Evolutionary conservation across 2,797 vertebrate genomes (phyloP), one percentile per base, ranked within the genome.

Genomic region (Pelochelys cantorii): DNA sequence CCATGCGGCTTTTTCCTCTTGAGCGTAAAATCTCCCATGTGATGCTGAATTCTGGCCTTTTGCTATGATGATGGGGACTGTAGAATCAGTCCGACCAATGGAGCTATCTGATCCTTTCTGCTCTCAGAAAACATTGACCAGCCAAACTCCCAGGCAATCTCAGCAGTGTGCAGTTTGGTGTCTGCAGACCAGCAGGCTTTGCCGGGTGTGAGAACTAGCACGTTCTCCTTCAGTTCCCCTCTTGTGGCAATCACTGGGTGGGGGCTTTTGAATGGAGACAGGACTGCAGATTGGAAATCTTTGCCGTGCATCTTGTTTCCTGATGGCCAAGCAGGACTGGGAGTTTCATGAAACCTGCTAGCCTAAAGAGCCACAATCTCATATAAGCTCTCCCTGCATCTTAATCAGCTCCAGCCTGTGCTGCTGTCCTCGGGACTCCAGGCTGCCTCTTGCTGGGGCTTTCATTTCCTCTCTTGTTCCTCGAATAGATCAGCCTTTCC

Each of bases 381-480:
- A 0, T 13, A 8, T 0, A 1, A 18, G 27, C 8, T 81, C 27
- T 53, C 23, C 5, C 2, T 0, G 0, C 10, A 71, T 25, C 14
- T 48, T 22, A 5, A 52, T 55, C 20, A 55, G 15, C 6, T 37
- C 52, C 42, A 62, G 23, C 20, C 79, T 4, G 12, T 68, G 29
- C 80, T 1, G 0, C 56, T 55, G 12, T 13, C 78, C 31, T 22
- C 17, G 34, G 0, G 3, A n/a, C 60, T 56, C 48, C 56, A 85
- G 84, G 54, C 4, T 2, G 22, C 27, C 56, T 81, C 83, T 84
- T 34, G 37, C 17, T 55, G 53, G 25, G 75, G 6, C 14, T 90
- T 65, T 12, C 2, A 7, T 89, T 81, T 90, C 10, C 52, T 57
- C 53, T 52, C 31, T 11, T 11, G 23, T 11, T 88, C 1, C 0